These are phyloP conservation scores for Leptocoma aspasia DNA, from an alignment of 2,113 vertebrate genomes.

Conservation along the genomic window DNA sequence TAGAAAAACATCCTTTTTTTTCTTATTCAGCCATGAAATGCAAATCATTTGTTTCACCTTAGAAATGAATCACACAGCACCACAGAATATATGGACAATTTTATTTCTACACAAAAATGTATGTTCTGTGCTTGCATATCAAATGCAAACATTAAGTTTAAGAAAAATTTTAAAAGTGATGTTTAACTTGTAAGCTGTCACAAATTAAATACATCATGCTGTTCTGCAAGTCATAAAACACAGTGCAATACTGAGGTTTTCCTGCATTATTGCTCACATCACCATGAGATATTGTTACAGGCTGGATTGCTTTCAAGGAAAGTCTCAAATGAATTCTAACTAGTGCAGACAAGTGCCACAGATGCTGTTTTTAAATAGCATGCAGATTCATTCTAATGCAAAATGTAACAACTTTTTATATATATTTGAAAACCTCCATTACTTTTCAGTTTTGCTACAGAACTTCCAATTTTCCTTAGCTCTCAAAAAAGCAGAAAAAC, in stretches of 20 bases:
- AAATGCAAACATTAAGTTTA: constrained; percentile 16
- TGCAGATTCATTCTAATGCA: neutral
- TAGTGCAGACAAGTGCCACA: neutral
- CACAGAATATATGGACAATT: constrained; percentile 8
- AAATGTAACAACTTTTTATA: neutral
- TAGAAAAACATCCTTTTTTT: neutral
- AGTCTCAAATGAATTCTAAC: constrained; percentile 12
- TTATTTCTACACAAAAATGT: constrained; percentile 49
- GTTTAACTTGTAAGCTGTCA: constrained; percentile 22
- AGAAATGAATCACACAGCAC: constrained; percentile 24
- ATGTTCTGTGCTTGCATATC: neutral
- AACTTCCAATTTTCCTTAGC: neutral
- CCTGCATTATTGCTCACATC: constrained; percentile 32
- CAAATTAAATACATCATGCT: constrained; percentile 46
- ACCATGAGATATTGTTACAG: constrained; percentile 39
- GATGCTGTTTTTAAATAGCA: neutral
- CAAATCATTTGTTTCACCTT: neutral
- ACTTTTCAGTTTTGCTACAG: neutral
- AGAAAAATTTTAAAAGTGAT: constrained; percentile 15
- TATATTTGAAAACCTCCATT: neutral
- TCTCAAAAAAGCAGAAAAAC: neutral
- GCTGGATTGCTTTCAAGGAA: neutral
- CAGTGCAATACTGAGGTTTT: neutral
- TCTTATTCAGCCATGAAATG: neutral
- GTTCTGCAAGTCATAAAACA: constrained; percentile 33